phyloP scores from a whole-genome alignment of 1,140 invertebrate species.

The Colletes gigas region DNA sequence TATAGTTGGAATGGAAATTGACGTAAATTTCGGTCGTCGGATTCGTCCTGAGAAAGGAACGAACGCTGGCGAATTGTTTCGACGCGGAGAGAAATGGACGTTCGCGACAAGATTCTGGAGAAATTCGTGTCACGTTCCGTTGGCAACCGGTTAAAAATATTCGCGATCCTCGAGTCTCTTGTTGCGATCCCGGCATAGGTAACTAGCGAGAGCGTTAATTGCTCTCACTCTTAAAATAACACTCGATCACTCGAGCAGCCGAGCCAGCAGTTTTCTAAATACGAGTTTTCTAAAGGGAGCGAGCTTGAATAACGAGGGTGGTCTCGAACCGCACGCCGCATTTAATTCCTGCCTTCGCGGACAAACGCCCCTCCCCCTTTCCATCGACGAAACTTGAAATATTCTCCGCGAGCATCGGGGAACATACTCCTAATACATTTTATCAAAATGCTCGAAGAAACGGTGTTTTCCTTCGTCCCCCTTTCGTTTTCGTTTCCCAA shows the following conservation, averaged over 20 bases:
- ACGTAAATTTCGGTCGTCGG: slow-evolving; percentile 14
- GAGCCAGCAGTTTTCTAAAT: slow-evolving; percentile 54
- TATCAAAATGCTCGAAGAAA: neutral
- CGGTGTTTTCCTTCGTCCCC: slow-evolving; percentile 2
- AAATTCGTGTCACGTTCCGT: slow-evolving; percentile 31
- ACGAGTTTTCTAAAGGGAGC: neutral
- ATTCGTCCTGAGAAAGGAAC: neutral
- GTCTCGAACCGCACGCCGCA: slow-evolving; percentile 16
- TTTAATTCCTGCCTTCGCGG: slow-evolving; percentile 35
- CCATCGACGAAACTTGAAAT: slow-evolving; percentile 8
- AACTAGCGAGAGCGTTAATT: slow-evolving; percentile 55
- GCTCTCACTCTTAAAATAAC: slow-evolving; percentile 60
- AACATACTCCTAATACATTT: too few relatives aligned
- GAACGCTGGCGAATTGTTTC: neutral
- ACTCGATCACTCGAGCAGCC: slow-evolving; percentile 49
- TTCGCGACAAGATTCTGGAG: slow-evolving; percentile 12
- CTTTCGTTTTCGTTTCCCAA: neutral
- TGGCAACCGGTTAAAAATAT: slow-evolving; percentile 49
- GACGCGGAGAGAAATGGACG: neutral
- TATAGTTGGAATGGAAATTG: neutral
- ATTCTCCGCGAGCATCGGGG: neutral
- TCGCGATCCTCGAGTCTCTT: neutral
- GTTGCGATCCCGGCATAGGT: slow-evolving; percentile 23
- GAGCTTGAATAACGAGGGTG: slow-evolving; percentile 43
- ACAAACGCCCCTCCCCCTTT: neutral